Percentiles rank a stretch among this genome's conserved stretches.
These are phyloP conservation scores for Planococcus citri DNA, from an alignment of 1,140 invertebrate species.

Conservation along the genomic window DNA sequence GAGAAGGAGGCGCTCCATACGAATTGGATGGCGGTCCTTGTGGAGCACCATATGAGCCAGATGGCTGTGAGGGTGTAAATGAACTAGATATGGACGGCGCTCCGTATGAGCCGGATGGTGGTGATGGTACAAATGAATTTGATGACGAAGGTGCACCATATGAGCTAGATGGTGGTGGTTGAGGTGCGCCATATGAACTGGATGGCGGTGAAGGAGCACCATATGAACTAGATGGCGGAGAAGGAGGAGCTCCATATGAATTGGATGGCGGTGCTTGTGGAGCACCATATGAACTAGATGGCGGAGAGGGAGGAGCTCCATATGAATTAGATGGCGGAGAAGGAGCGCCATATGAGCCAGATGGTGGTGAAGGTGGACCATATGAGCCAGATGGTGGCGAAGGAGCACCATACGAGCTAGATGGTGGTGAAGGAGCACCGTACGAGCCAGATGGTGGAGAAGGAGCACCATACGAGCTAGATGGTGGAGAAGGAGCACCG, in stretches of 20 bases:
- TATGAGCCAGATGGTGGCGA: conserved; percentile 31
- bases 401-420: conserved; percentile 27
- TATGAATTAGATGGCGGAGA: conserved; percentile 34
- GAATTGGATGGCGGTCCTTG: conserved; percentile 32
- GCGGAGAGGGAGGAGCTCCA: conserved; percentile 30
- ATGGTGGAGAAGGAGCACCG: conserved; percentile 22
- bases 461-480: conserved; percentile 24
- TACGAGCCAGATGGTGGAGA: conserved; percentile 24
- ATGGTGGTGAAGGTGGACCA: conserved; percentile 30
- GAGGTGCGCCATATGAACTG: conserved; percentile 33
- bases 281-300: conserved; percentile 29
- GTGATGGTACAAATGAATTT: conserved; percentile 21
- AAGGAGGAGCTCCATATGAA: conserved; percentile 37
- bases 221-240: conserved; percentile 27
- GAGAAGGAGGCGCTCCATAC: conserved; percentile 37
- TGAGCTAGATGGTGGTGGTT: conserved; percentile 32
- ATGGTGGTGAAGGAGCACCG: conserved; percentile 35
- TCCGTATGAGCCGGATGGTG: conserved; percentile 22
- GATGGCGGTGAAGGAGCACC: conserved; percentile 31
- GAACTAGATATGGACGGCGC: conserved; percentile 30
- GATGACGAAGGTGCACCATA: conserved; percentile 30
- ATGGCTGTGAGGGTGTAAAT: conserved; percentile 28
- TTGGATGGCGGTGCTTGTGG: conserved; percentile 32
- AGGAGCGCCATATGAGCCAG: conserved; percentile 24
- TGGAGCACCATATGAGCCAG: conserved; percentile 29